A percentile compares a stretch with the other conserved stretches of the same genome.
Conservation (phyloP, 2,888 invertebrate species). For the Galeopsomyia nigrocyanea region DNA sequence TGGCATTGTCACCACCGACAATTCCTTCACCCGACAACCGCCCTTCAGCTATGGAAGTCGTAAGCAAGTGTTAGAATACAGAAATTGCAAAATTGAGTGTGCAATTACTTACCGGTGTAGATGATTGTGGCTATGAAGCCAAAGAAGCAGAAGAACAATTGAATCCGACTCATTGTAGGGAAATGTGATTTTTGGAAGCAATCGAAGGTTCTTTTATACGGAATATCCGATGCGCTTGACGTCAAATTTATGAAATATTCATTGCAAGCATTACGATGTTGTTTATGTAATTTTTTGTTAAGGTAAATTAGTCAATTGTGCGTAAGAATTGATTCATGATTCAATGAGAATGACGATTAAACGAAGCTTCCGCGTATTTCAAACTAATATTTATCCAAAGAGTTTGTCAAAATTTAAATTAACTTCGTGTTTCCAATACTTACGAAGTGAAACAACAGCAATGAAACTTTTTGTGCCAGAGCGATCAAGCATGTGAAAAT, state of each 20-base stretch:
- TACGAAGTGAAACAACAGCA: too few relatives aligned
- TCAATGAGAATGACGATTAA: too few relatives aligned
- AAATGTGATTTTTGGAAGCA: background rate
- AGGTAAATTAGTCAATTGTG: too few relatives aligned
- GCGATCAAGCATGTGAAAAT: too few relatives aligned
- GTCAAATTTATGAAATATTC: background rate
- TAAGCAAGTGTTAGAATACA: background rate
- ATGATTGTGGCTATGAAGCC: background rate
- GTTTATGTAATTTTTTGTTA: background rate
- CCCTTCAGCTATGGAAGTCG: constrained; percentile 7
- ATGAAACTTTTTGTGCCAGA: too few relatives aligned
- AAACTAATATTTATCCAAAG: too few relatives aligned
- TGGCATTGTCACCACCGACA: constrained; percentile 14
- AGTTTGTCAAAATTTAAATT: too few relatives aligned
- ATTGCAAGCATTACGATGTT: background rate
- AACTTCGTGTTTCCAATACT: too few relatives aligned
- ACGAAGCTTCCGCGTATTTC: too few relatives aligned
- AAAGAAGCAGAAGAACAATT: background rate
- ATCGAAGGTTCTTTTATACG: background rate
- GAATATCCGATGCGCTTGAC: background rate
- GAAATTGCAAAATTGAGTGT: too few relatives aligned
- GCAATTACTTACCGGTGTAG: constrained; percentile 10
- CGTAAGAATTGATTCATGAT: too few relatives aligned
- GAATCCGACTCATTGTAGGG: background rate
- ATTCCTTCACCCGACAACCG: constrained; percentile 9